Evolutionary conservation across 2,888 invertebrate species (phyloP).

Genomic region (Xiphydria camelus): DNA sequence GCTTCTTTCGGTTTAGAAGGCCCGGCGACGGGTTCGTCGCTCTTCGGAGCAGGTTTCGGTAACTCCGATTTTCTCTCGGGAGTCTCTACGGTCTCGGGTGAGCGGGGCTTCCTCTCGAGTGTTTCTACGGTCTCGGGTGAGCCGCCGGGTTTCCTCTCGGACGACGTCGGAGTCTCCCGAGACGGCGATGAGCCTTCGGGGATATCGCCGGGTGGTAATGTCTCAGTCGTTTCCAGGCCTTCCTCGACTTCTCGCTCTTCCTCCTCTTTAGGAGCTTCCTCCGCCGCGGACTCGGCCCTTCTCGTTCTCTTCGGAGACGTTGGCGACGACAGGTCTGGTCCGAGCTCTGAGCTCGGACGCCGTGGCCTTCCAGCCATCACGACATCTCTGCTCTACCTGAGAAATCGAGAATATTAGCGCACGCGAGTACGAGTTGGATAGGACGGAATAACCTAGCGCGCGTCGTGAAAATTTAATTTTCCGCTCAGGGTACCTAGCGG

Average conservation of each 20-base stretch:
- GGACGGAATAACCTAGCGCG: too few relatives aligned
- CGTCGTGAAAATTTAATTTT: too few relatives aligned
- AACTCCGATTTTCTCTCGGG: not conserved
- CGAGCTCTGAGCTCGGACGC: constrained; percentile 42
- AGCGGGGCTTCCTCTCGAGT: not conserved
- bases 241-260: constrained; percentile 8
- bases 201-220: constrained; percentile 21
- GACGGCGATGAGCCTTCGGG: constrained; percentile 8
- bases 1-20: constrained; percentile 4
- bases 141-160: not conserved
- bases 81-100: not conserved
- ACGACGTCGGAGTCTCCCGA: not conserved
- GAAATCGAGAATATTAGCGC: too few relatives aligned
- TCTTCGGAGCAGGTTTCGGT: not conserved
- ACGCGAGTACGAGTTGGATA: too few relatives aligned
- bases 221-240: constrained; percentile 24
- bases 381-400: constrained; percentile 40
- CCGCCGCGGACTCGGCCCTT: constrained; percentile 2
- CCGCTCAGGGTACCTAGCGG: too few relatives aligned
- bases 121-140: not conserved
- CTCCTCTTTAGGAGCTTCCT: not conserved
- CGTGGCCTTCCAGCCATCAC: constrained; percentile 51
- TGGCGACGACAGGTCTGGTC: constrained; percentile 38
- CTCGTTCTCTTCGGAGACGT: constrained; percentile 28
- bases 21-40: constrained; percentile 7